Base-by-base conservation (phyloP, 2,888 invertebrate species). In the Abscondita cerata region DNA sequence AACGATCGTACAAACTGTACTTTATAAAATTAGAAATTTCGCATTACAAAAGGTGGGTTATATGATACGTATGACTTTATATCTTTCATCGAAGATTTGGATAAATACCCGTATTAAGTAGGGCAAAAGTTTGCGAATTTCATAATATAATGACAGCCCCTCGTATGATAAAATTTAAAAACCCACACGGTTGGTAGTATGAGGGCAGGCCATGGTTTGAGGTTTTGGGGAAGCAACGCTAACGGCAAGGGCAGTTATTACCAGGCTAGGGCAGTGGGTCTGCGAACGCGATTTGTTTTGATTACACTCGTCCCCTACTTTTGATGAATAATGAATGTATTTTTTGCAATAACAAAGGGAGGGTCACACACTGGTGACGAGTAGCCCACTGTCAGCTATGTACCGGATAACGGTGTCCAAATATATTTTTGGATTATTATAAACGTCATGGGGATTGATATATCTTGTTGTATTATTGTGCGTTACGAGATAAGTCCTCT, bases 251-350 rank as follows among this genome's bases (percentile, higher is more conserved):
- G 73, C 71, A 73, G 72, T 71, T 72, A 72, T 75, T 73, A 72
- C 70, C 69, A 65, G 67, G 72, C 68, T 73, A 74, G 76, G 76
- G 74, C 75, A 76, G 73, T 75, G 75, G 75, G 76, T 74, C 73
- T 71, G 69, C 70, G 67, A 74, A 70, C 73, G 74, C 77, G 77
- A 77, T 77, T 76, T 77, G 77, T 77, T 77, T 76, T 77, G 77
- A 77, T 77, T 76, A 76, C 75, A 72, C 73, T 71, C 71, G 71
- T 71, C 73, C 73, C 73, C 73, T 73, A 73, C 74, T 75, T 76
- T 73, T 75, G 73, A 76, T 76, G 75, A 75, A 75, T 76, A 76
- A 76, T 76, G 76, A 76, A 76, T 75, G 76, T 75, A 73, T 75
- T 75, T 76, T 72, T 74, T 74, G 70, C 72, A 75, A 75, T 72